Percentiles rank a stretch among this genome's conserved stretches.
phyloP scores from a whole-genome alignment of 2,797 vertebrate genomes.

The Paguma larvata region DNA sequence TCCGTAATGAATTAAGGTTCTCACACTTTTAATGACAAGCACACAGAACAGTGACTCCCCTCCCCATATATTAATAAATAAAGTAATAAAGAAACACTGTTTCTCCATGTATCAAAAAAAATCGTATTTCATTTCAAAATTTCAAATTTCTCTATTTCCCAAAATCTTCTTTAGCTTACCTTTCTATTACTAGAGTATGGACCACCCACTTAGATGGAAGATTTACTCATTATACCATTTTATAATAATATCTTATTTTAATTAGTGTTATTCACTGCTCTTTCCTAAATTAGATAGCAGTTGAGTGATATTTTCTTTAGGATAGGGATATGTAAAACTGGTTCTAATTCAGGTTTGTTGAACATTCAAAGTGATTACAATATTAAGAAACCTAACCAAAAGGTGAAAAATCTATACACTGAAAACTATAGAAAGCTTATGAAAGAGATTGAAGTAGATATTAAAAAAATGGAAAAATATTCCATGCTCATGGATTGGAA shows the following conservation, averaged over 20 bases:
- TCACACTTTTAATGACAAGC: neutral
- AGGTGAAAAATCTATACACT: no score
- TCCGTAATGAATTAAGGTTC: conserved; percentile 61
- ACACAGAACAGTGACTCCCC: neutral
- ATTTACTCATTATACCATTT: neutral
- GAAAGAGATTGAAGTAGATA: no score
- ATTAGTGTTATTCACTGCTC: neutral
- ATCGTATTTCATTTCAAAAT: neutral
- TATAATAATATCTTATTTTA: neutral
- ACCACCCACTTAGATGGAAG: neutral
- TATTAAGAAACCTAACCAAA: neutral
- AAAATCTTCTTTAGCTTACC: accelerated
- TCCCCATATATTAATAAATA: neutral
- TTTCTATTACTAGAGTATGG: neutral
- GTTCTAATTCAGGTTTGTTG: neutral
- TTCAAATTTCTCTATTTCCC: neutral
- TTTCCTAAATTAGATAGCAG: neutral
- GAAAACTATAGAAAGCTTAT: no score
- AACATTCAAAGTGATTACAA: neutral
- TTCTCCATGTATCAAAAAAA: neutral
- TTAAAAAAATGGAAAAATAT: no score
- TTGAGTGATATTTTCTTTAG: neutral
- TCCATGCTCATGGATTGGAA: no score
- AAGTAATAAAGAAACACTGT: neutral
- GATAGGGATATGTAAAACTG: neutral